Evolutionary conservation across 2,888 invertebrate genomes (phyloP).

Genomic region (Stictocephala bisonia): DNA sequence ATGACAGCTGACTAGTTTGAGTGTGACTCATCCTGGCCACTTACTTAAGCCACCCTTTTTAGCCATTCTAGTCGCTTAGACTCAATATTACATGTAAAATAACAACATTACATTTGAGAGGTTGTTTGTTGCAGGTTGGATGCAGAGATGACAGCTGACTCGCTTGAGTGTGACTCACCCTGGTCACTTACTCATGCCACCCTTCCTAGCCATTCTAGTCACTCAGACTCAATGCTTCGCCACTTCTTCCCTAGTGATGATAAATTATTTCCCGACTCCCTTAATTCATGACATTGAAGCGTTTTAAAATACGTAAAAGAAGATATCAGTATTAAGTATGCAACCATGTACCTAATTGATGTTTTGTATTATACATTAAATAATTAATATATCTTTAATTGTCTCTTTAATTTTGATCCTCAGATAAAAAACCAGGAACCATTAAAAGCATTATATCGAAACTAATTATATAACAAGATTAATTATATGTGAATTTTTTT

Average conservation of each 20-base stretch:
- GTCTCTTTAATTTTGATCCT: no score
- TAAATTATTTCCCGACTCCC: conserved; percentile 22
- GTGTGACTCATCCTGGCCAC: conserved; percentile 55
- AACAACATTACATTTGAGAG: no score
- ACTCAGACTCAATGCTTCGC: neutral
- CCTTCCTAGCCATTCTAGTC: conserved; percentile 17
- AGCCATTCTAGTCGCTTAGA: conserved; percentile 5
- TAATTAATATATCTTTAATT: no score
- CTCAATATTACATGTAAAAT: conserved; percentile 2
- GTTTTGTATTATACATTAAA: no score
- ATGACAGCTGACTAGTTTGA: conserved; percentile 60
- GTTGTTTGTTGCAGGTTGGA: conserved; percentile 26
- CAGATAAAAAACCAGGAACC: no score
- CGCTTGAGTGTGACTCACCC: conserved; percentile 57
- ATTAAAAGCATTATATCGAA: no score
- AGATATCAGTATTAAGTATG: no score
- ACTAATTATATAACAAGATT: no score
- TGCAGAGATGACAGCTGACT: conserved; percentile 58
- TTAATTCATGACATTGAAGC: conserved; percentile 23
- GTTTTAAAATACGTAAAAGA: no score
- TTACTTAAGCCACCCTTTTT: conserved; percentile 31
- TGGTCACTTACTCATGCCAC: conserved; percentile 51
- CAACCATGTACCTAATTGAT: no score
- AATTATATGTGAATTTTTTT: no score
- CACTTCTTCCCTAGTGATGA: conserved; percentile 31